Conservation (phyloP, 2,888 invertebrate genomes). For the Calliopum simillimum region DNA sequence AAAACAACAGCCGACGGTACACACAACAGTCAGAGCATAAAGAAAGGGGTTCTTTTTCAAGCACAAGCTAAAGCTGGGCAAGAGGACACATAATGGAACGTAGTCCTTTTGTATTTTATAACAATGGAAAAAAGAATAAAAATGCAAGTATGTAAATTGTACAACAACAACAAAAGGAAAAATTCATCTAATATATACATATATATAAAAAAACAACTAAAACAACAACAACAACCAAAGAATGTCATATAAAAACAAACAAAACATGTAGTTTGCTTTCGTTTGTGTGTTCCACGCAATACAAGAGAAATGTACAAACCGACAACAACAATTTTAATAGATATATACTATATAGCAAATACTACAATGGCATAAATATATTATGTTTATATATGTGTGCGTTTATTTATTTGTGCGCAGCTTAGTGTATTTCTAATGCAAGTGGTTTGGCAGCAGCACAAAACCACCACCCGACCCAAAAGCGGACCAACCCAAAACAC, state of each 20-base stretch:
- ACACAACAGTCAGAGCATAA: no score
- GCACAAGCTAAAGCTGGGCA: no score
- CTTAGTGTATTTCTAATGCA: conserved; percentile 10
- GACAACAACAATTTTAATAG: no score
- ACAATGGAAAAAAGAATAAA: no score
- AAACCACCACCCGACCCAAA: neutral
- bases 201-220: conserved; percentile 6
- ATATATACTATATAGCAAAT: neutral
- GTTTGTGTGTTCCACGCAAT: neutral
- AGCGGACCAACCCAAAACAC: neutral
- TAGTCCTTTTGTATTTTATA: no score
- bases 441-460: neutral
- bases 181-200: no score
- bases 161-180: no score
- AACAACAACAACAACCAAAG: conserved; percentile 9
- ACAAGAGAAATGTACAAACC: no score
- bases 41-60: no score
- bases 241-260: conserved; percentile 22
- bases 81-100: no score
- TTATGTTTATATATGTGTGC: neutral
- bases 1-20: no score
- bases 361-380: neutral
- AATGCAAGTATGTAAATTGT: no score
- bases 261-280: conserved; percentile 7
- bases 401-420: neutral